Conservation (phyloP, 64 coral and sea anemone genomes). For the Montipora efflorescens region DNA sequence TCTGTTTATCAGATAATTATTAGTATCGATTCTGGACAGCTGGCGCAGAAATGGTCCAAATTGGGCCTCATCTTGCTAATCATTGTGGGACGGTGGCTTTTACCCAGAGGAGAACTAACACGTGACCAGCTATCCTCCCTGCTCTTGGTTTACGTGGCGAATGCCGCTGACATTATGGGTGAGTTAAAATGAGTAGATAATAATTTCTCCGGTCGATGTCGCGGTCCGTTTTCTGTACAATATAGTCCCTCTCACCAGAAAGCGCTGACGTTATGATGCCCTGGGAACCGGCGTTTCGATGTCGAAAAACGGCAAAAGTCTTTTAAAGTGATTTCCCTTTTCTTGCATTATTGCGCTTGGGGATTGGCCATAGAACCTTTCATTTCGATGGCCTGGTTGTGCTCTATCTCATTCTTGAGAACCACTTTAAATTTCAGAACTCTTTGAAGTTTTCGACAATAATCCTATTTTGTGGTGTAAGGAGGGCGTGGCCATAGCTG, state of each 20-base stretch:
- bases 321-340: too few relatives aligned
- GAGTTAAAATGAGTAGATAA: background rate
- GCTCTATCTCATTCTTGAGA: background rate
- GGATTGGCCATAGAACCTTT: too few relatives aligned
- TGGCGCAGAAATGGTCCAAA: constrained; percentile 91
- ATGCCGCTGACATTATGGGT: constrained; percentile 99
- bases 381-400: background rate
- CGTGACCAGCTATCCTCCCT: constrained; percentile 97
- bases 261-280: too few relatives aligned
- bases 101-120: constrained; percentile 94
- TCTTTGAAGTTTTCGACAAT: constrained; percentile 94
- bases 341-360: too few relatives aligned
- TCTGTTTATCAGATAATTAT: constrained; percentile 45
- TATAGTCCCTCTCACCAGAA: too few relatives aligned
- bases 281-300: too few relatives aligned
- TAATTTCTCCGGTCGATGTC: too few relatives aligned
- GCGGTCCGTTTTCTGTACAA: too few relatives aligned
- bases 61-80: constrained; percentile 93
- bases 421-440: constrained; percentile 50
- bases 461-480: constrained; percentile 75
- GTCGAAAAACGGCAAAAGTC: too few relatives aligned
- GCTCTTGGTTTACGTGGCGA: constrained; percentile 92
- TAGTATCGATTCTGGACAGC: constrained; percentile 64
- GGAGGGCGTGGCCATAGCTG: constrained; percentile 76
- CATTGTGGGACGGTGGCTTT: constrained; percentile 92